phyloP scores from a whole-genome alignment of 2,113 vertebrate species.

The Onychostruthus taczanowskii region DNA sequence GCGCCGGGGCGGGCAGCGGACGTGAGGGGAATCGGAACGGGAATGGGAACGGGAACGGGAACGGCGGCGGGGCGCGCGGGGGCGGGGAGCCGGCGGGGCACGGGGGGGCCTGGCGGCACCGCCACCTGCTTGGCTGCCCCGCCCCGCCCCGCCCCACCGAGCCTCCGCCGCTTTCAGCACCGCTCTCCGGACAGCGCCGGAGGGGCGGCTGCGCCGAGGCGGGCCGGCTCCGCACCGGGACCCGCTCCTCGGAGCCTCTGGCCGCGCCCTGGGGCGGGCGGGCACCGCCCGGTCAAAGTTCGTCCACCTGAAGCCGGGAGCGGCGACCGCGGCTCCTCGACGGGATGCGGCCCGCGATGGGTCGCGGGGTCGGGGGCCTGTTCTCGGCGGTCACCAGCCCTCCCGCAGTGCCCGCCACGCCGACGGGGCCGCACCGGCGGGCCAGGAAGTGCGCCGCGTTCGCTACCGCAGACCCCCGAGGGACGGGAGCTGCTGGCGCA shows the following conservation, averaged over 20 bases:
- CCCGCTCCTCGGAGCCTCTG: not conserved
- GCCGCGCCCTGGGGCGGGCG: not conserved
- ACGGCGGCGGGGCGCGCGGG: no score
- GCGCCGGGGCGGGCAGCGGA: slow-evolving; percentile 46
- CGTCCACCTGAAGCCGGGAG: not conserved
- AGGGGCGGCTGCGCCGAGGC: not conserved
- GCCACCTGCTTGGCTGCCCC: not conserved
- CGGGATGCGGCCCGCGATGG: no score
- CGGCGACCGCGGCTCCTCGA: not conserved
- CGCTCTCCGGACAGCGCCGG: slow-evolving; percentile 4
- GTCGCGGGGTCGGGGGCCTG: not conserved
- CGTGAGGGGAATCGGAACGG: slow-evolving; percentile 26
- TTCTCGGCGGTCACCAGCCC: not conserved
- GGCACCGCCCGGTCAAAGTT: not conserved
- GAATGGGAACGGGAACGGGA: not conserved
- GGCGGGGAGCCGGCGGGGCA: no score
- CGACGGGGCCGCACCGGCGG: not conserved
- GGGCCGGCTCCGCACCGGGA: not conserved
- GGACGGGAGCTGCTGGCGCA: not conserved
- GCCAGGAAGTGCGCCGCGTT: not conserved
- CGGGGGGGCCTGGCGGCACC: not conserved
- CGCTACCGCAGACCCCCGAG: not conserved
- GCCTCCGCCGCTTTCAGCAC: not conserved
- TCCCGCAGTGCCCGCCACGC: not conserved
- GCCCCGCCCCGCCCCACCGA: not conserved